Evolutionary conservation across 2,113 vertebrate genomes (phyloP).

Genomic region (Caranx melampygus): DNA sequence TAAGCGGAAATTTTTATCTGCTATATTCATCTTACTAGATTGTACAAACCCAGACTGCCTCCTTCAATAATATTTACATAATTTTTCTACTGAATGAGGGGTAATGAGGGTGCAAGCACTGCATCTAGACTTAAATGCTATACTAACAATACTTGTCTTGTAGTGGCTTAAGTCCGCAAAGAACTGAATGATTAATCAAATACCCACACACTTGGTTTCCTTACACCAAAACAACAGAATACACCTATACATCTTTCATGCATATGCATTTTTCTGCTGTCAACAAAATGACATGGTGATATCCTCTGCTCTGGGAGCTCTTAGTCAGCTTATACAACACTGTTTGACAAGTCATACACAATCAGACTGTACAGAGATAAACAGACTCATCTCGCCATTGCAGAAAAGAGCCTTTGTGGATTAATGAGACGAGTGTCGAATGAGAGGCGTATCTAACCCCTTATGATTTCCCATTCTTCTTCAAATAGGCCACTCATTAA

Average conservation of each 20-base stretch:
- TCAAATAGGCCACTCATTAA: conserved; percentile 73
- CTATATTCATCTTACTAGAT: not conserved
- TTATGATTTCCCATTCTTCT: conserved; percentile 51
- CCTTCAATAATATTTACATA: not conserved
- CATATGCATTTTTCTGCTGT: conserved; percentile 24
- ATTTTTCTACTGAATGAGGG: not conserved
- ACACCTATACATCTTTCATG: conserved; percentile 41
- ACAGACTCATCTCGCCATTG: conserved; percentile 26
- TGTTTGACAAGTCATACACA: conserved; percentile 22
- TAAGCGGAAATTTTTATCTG: not conserved
- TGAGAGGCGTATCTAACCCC: conserved; percentile 55
- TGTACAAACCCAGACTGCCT: not conserved
- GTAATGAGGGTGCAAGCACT: conserved; percentile 8
- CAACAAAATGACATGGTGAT: conserved; percentile 40
- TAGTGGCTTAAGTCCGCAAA: conserved; percentile 15
- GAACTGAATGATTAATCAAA: conserved; percentile 17
- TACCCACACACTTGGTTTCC: not conserved
- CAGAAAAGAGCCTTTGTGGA: conserved; percentile 50
- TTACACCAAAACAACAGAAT: conserved; percentile 8
- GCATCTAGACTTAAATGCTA: not conserved
- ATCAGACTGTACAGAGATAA: conserved; percentile 25
- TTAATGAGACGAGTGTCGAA: conserved; percentile 40
- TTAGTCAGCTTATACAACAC: conserved; percentile 14
- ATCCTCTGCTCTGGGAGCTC: conserved; percentile 9
- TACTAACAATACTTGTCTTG: not conserved